Base-by-base conservation (phyloP, 2,888 invertebrate genomes). In the Margaritifera margaritifera region DNA sequence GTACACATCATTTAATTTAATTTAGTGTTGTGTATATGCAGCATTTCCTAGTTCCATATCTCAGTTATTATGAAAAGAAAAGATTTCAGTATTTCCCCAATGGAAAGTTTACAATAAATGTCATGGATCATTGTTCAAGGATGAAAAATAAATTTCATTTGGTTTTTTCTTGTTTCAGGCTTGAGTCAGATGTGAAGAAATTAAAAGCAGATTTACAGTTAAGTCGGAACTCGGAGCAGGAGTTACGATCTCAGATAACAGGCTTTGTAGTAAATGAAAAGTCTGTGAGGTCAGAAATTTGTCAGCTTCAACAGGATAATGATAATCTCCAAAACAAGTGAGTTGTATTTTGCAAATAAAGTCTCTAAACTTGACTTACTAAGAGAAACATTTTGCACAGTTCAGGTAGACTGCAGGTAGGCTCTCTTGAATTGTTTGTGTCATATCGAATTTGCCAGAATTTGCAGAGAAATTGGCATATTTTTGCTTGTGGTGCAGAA, bases 291-390 rank as follows among this genome's bases (percentile, higher is more conserved):
- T 92, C 93, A 81, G 95, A 96, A 90, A 92, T 95, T 84, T 91
- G 92, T 69, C 93, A 94, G 85, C 92, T 96, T 88, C 95, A 95
- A 90, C 94, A 95, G 87, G 95, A 96, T 87, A 94, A 96, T 89
- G 96, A 96, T 84, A 94, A 94, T 87, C 91, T 97, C 82, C 96
- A 97, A 88, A 94, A 94, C 88, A 95, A 95, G 94, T 94, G 84
- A 90, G 92, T 89, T 31, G 56, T 66, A n/a, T 19, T 56, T 18
- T 59, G 6, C 24, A 24, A 25, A 27, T 25, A 8, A 24, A 59
- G 27, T 20, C 4, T 42, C 42, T n/a, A n/a, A n/a, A n/a, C n/a
- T 42, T 42, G 3, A 42, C 15, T 56, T 11, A 24, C 5, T 22
- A n/a, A 22, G 56, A 24, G 15, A 11, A 56, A 56, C n/a, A 56